These are phyloP conservation scores for Adineta ricciae DNA, from an alignment of 2,888 invertebrate genomes.

Conservation along the genomic window DNA sequence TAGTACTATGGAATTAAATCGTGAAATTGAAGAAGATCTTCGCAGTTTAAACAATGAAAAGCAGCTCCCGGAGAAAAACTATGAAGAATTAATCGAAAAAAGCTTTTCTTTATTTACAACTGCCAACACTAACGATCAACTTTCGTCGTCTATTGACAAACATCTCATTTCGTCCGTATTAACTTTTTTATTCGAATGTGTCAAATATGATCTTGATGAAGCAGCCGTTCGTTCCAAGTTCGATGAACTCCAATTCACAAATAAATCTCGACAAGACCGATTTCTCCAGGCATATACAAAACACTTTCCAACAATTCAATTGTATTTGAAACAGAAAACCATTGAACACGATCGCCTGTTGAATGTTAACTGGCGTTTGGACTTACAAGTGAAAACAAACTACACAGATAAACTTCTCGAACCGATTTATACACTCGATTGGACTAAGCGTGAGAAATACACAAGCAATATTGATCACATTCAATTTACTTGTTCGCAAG, in stretches of 20 bases:
- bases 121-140: too few species aligned
- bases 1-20: not conserved
- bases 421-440: not conserved
- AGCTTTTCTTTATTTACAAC: slow-evolving; percentile 10
- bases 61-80: not conserved
- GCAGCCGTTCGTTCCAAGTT: not conserved
- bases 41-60: not conserved
- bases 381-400: slow-evolving; percentile 17
- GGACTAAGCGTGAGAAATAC: not conserved
- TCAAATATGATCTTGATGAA: slow-evolving; percentile 15
- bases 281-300: not conserved
- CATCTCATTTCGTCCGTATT: not conserved
- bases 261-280: not conserved
- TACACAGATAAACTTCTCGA: not conserved
- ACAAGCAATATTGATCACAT: slow-evolving; percentile 10
- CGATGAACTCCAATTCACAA: not conserved
- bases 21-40: not conserved
- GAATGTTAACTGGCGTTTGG: slow-evolving; percentile 1
- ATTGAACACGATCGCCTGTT: slow-evolving; percentile 14
- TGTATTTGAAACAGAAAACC: not conserved
- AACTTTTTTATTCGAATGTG: slow-evolving; percentile 12
- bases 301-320: not conserved
- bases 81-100: slow-evolving; percentile 7
- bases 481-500: slow-evolving; percentile 11
- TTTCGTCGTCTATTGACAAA: not conserved